phyloP scores from a whole-genome alignment of 2,888 invertebrate species.

The Macrosiphum euphorbiae region DNA sequence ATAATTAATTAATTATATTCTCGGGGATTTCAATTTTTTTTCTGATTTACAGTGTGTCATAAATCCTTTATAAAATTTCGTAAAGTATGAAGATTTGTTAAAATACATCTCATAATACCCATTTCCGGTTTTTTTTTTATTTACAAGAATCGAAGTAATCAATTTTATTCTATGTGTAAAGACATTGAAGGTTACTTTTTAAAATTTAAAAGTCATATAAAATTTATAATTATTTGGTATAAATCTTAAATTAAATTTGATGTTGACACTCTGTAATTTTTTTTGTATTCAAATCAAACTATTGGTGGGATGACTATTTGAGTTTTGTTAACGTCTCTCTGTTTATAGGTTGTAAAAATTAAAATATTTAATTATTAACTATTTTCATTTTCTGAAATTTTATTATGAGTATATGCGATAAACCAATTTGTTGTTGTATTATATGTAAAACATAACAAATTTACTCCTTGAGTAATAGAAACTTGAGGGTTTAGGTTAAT shows the following conservation, averaged over 20 bases:
- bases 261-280: constrained; percentile 37
- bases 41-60: constrained; percentile 6
- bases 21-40: constrained; percentile 11
- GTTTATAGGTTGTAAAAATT: constrained; percentile 27
- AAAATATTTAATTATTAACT: neutral
- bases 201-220: neutral
- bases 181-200: neutral
- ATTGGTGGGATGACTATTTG: constrained; percentile 16
- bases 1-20: constrained; percentile 26
- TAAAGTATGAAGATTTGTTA: neutral
- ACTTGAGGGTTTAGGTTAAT: neutral
- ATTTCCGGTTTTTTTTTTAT: neutral
- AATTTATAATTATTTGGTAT: neutral
- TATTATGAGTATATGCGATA: neutral
- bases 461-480: neutral
- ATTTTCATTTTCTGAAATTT: constrained; percentile 28
- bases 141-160: neutral
- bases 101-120: neutral
- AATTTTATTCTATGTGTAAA: neutral
- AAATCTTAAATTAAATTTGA: neutral
- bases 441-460: constrained; percentile 6
- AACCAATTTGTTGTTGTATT: constrained; percentile 29
- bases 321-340: neutral
- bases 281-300: constrained; percentile 17
- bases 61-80: neutral